These are phyloP conservation scores for Noctilio leporinus DNA, from an alignment of 2,113 vertebrate genomes.

Conservation along the genomic window DNA sequence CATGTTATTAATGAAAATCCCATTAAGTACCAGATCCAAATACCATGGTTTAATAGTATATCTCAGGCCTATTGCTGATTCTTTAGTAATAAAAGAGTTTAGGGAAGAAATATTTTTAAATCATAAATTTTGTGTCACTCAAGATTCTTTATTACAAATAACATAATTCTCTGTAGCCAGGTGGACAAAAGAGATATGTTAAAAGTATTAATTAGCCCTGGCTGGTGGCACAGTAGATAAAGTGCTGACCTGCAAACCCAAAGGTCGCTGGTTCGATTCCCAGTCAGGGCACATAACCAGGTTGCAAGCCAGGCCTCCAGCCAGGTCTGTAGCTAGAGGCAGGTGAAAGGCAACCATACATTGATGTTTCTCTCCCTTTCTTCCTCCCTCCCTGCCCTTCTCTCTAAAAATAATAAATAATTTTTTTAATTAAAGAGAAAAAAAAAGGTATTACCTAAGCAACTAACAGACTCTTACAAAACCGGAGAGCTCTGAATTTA, in stretches of 20 bases:
- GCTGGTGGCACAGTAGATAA: too few relatives aligned
- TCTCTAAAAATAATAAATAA: too few relatives aligned
- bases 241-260: too few relatives aligned
- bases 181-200: not conserved
- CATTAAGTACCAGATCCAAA: not conserved
- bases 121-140: not conserved
- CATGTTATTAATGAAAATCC: slow-evolving; percentile 5
- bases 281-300: too few relatives aligned
- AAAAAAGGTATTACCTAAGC: not conserved
- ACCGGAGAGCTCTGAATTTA: not conserved
- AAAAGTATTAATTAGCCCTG: too few relatives aligned
- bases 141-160: not conserved
- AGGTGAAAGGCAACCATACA: too few relatives aligned
- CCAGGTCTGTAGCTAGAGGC: too few relatives aligned
- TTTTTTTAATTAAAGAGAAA: too few relatives aligned
- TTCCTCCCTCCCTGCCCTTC: too few relatives aligned
- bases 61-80: not conserved
- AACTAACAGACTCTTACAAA: not conserved
- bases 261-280: too few relatives aligned
- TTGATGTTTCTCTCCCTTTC: too few relatives aligned
- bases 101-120: not conserved
- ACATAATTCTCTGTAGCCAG: not conserved
- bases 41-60: not conserved
- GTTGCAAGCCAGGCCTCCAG: too few relatives aligned
- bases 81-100: not conserved